A percentile compares a stretch with the other conserved stretches of the same genome.
phyloP scores from a whole-genome alignment of 1,140 invertebrate genomes.

The Zophobas atratus region DNA sequence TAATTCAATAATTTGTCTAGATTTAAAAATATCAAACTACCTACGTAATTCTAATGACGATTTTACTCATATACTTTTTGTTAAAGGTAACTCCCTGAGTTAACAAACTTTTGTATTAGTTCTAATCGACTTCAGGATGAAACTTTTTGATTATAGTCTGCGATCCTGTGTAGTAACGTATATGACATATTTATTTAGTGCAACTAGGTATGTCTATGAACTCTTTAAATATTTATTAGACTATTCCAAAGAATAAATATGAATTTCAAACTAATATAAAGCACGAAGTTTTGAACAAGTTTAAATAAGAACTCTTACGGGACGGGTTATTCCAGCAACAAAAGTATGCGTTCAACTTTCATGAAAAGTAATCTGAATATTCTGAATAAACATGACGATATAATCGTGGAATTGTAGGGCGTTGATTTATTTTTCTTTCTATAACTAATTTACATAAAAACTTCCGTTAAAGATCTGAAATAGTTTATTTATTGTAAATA shows the following conservation, averaged over 20 bases:
- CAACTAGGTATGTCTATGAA: not conserved
- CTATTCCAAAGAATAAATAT: constrained; percentile 1
- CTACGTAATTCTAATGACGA: too few species aligned
- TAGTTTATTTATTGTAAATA: constrained; percentile 65
- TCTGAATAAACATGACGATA: constrained; percentile 15
- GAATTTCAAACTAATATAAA: constrained; percentile 17
- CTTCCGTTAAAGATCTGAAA: constrained; percentile 48
- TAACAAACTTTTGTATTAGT: too few species aligned
- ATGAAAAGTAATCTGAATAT: constrained; percentile 4
- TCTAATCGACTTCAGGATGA: too few species aligned
- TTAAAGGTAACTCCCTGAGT: too few species aligned
- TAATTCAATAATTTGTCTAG: too few species aligned
- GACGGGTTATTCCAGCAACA: constrained; percentile 4
- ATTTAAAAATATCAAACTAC: too few species aligned
- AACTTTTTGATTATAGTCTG: too few species aligned
- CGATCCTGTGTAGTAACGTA: too few species aligned
- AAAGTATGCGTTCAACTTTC: not conserved
- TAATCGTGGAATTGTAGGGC: not conserved
- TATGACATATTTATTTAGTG: not conserved
- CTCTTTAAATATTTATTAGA: constrained; percentile 25
- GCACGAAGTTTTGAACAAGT: constrained; percentile 4
- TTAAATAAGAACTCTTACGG: constrained; percentile 8
- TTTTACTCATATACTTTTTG: too few species aligned
- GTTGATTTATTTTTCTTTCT: not conserved
- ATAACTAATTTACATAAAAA: constrained; percentile 24